Evolutionary conservation across 1,140 invertebrate genomes (phyloP), one percentile per base, ranked within the genome.

Genomic region (Drosophila repleta): DNA sequence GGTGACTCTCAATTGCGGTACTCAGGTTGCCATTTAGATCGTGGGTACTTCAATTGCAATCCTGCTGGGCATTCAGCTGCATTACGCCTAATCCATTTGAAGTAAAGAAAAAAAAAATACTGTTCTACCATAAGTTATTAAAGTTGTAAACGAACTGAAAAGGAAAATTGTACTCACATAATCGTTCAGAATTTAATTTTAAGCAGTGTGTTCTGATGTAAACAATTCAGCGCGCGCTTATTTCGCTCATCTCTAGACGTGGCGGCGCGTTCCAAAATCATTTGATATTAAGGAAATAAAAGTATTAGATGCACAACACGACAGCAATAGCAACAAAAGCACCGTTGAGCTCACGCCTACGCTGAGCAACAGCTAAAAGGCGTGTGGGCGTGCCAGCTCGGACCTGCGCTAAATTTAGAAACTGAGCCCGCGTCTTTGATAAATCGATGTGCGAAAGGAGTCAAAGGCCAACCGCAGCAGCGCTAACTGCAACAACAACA

Each of bases 391-490:
- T 77, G 66, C 49, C 35, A 26, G 32, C 41, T 46, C 39, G 53
- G 41, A 56, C 29, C 29, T 45, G 49, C 43, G 66, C 67, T 79
- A 73, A 62, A 72, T 69, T 69, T 80, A 85, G 81, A 61, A 39
- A 41, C 58, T 52, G 51, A 70, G 46, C 79, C 45, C 68, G 65
- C 60, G 74, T 87, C 83, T 74, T 85, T 88, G 83, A 88, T 76
- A 88, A 88, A 88, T 88, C 83, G 79, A 88, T 88, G 84, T 74
- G 76, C 58, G 64, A 88, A 76, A 62, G 58, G 62, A 82, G 69
- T 46, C 43, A 37, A 67, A 64, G 39, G 20, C 21, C 20, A 62
- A 29, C 32, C 24, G 32, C n/a, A 55, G 17, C 48, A n/a, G n/a
- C 35, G 56, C 32, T 49, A 56, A 32, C 48, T 46, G 45, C 63